phyloP scores from a whole-genome alignment of 2,797 vertebrate species.

The Ciconia nigra region DNA sequence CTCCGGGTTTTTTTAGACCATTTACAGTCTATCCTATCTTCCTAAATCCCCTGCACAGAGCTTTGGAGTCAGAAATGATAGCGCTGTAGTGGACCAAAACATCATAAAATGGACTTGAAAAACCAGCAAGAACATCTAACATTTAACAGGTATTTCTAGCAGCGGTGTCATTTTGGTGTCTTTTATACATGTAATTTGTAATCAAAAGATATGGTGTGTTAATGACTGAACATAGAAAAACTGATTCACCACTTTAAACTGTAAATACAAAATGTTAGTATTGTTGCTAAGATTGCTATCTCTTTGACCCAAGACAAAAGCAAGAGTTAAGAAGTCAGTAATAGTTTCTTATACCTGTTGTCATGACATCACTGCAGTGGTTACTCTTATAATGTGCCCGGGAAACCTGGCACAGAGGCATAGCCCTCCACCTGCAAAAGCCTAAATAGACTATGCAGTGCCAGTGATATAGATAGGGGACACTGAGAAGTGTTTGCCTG shows the following conservation, averaged over 20 bases:
- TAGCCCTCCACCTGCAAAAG: background rate
- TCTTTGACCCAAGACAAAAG: background rate
- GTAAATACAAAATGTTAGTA: background rate
- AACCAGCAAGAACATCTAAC: background rate
- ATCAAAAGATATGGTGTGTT: background rate
- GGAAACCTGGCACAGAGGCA: background rate
- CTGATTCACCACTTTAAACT: background rate
- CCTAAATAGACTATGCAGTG: background rate
- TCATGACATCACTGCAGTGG: background rate
- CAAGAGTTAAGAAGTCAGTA: background rate
- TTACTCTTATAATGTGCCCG: background rate
- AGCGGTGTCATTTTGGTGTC: background rate
- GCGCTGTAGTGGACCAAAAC: background rate
- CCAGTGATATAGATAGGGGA: background rate
- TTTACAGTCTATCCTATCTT: slow-evolving; percentile 21
- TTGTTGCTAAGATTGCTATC: background rate
- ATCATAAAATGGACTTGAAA: background rate
- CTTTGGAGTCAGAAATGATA: slow-evolving; percentile 22
- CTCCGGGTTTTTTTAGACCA: slow-evolving; percentile 15
- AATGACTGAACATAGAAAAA: background rate
- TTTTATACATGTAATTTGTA: background rate
- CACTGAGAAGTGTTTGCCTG: background rate
- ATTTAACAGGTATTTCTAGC: background rate
- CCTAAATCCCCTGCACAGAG: slow-evolving; percentile 30
- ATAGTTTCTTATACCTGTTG: background rate